A percentile compares a stretch with the other conserved stretches of the same genome.
phyloP scores from a whole-genome alignment of 2,113 vertebrate genomes.

The Tupaia chinensis region DNA sequence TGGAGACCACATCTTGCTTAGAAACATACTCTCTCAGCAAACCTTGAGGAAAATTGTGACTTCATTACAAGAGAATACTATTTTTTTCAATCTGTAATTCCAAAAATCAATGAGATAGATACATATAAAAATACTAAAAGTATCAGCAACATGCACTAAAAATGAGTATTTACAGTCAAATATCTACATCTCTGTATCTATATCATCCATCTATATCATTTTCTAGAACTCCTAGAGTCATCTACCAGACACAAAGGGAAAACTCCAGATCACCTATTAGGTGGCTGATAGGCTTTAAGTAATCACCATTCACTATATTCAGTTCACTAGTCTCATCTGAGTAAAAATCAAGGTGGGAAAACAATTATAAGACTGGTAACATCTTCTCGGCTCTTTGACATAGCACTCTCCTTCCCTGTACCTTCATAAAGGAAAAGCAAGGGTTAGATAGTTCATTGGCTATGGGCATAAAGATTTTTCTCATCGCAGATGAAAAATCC shows the following conservation, averaged over 20 bases:
- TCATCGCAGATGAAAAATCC: not conserved
- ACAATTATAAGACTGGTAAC: not conserved
- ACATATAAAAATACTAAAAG: not conserved
- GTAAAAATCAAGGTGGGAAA: not conserved
- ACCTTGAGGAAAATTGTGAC: not conserved
- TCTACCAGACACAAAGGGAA: not conserved
- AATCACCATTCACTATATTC: not conserved
- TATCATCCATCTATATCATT: not conserved
- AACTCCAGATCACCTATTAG: not conserved
- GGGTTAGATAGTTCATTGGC: not conserved
- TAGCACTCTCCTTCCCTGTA: no score
- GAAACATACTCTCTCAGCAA: not conserved
- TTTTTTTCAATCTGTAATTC: not conserved
- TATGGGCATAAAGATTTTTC: not conserved
- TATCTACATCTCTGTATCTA: not conserved
- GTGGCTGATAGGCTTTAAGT: not conserved
- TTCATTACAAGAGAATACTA: not conserved
- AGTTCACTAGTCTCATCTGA: not conserved
- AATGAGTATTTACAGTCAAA: not conserved
- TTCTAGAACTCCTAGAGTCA: not conserved
- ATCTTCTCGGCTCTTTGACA: not conserved
- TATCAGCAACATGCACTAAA: not conserved
- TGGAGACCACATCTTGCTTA: not conserved
- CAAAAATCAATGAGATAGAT: not conserved
- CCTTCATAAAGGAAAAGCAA: not conserved